These are phyloP conservation scores for Macheiramphus alcinus DNA, from an alignment of 2,113 vertebrate species.

Conservation along the genomic window DNA sequence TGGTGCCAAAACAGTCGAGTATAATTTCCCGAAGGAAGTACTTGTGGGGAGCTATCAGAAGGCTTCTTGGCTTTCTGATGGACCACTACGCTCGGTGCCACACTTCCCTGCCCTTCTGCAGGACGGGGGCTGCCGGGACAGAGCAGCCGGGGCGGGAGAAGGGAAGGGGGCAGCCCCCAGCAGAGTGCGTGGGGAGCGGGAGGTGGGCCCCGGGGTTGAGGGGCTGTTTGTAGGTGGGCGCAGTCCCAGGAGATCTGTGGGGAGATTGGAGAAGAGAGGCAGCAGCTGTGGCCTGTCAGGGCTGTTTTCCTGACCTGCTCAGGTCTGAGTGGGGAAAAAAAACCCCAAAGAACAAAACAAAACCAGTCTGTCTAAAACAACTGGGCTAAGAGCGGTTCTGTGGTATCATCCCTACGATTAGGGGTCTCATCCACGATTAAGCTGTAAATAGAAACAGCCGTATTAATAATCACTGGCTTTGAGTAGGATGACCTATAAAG, in stretches of 20 bases:
- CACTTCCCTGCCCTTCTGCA: neutral
- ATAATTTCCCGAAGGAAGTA: constrained; percentile 3
- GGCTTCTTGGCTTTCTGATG: neutral
- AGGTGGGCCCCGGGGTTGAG: neutral
- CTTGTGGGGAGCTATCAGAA: neutral
- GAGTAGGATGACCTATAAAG: neutral
- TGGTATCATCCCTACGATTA: constrained; percentile 3
- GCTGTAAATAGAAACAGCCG: constrained; percentile 39
- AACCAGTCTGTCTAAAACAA: neutral
- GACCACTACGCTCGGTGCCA: neutral
- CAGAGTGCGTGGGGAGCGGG: rapidly evolving
- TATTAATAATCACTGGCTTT: neutral
- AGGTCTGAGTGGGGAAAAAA: neutral
- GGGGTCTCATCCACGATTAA: constrained; percentile 29
- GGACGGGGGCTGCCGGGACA: neutral
- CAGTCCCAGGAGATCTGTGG: neutral
- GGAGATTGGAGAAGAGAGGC: neutral
- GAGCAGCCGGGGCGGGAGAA: neutral
- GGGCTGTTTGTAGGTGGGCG: neutral
- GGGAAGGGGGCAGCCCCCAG: neutral
- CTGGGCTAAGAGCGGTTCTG: constrained; percentile 16
- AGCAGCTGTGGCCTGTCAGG: neutral
- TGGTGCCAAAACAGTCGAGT: neutral
- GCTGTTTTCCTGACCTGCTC: neutral
- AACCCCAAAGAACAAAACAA: too few relatives aligned